phyloP scores from a whole-genome alignment of 1,140 invertebrate species.

The Drosophila teissieri region DNA sequence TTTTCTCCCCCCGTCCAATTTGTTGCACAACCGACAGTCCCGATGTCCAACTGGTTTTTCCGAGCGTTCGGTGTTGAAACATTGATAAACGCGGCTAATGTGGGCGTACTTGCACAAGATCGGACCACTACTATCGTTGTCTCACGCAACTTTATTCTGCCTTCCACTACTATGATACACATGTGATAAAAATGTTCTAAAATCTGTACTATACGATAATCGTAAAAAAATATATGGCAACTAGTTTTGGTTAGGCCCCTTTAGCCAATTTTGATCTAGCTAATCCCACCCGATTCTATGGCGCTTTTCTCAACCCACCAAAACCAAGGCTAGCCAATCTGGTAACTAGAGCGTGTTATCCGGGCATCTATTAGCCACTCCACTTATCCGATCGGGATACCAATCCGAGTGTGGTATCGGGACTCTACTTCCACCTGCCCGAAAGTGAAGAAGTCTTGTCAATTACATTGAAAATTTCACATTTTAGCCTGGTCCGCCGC shows the following conservation, averaged over 20 bases:
- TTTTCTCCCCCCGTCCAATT: slow-evolving; percentile 23
- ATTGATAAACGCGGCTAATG: slow-evolving; percentile 35
- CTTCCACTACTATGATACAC: background rate
- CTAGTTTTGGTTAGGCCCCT: too few relatives aligned
- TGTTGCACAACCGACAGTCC: slow-evolving; percentile 38
- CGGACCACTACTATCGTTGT: background rate
- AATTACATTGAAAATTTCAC: slow-evolving; percentile 43
- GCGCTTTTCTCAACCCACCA: background rate
- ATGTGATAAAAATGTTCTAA: background rate
- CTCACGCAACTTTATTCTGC: background rate
- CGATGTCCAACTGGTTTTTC: slow-evolving; percentile 37
- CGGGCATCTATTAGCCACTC: slow-evolving; percentile 16
- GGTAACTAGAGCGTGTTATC: background rate
- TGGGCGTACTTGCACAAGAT: slow-evolving; percentile 42
- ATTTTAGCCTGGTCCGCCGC: slow-evolving; percentile 22
- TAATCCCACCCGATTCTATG: background rate
- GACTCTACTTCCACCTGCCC: slow-evolving; percentile 22
- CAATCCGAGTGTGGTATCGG: background rate
- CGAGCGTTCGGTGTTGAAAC: slow-evolving; percentile 34
- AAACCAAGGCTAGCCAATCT: background rate
- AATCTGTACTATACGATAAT: too few relatives aligned
- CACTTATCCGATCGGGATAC: slow-evolving; percentile 17
- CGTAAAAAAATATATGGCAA: too few relatives aligned
- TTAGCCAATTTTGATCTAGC: too few relatives aligned
- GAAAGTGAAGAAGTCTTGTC: slow-evolving; percentile 26